Evolutionary conservation across 1,140 invertebrate species (phyloP), one percentile per base, ranked within the genome.

Genomic region (Diorhabda sublineata): DNA sequence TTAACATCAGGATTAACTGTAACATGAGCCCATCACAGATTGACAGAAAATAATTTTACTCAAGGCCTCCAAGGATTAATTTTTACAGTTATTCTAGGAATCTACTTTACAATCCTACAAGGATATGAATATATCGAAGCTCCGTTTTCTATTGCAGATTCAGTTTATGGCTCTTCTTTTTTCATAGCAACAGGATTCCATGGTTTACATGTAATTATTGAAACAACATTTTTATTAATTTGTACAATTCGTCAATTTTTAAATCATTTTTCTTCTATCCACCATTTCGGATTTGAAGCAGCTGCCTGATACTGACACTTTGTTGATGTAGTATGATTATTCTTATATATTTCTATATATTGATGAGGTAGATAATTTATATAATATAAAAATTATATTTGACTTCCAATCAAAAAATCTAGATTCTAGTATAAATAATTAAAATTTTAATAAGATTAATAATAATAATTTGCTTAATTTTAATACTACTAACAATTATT

Each of bases 121-220:
- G 67, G 67, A 43, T 70, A 11, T 73, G 82, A 83, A 83, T 85
- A 86, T 79, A 58, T 73, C 4, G 77, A 83, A 77, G 73, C 85
- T 2, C 68, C 74, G 0, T 90, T 88, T 81, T 72, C 80, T 57
- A 86, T 88, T 78, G 74, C 83, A 69, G 86, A 89, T 79, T 85
- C 85, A 0, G 11, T 85, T 77, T 91, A 87, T 82, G 88, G 89
- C 86, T n/a, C n/a, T 67, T 85, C 82, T 43, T 91, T 91, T 83
- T 91, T 87, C 84, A 82, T 91, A 81, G 84, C 85, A 65, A 91
- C 89, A 45, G 88, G 89, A 80, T 91, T 92, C 69, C 88, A 91
- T 81, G 90, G 89, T 57, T 5, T 90, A 41, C 89, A 91, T 84
- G 88, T 91, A 58, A 81, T 90, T 76, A 87, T 90, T 82, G 89